Evolutionary conservation across 2,888 invertebrate genomes (phyloP).

Genomic region (Trichogramma dendrolimi): DNA sequence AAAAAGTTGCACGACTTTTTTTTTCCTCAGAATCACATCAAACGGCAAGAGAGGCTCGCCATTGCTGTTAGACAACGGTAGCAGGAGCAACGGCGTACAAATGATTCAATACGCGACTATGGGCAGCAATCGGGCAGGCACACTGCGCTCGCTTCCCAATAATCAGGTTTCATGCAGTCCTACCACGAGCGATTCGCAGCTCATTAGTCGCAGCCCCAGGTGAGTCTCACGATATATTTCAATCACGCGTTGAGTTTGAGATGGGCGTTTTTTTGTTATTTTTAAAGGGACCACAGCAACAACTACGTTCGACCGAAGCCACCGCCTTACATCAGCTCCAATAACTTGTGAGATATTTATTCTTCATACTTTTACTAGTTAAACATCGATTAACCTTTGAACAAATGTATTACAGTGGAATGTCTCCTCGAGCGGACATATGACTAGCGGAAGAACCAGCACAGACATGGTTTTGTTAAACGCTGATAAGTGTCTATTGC

Average conservation of each 20-base stretch:
- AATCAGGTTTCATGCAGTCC: constrained; percentile 42
- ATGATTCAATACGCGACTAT: constrained; percentile 63
- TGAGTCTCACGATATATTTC: constrained; percentile 26
- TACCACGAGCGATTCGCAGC: constrained; percentile 43
- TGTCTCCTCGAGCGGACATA: constrained; percentile 52
- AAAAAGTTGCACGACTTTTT: background rate
- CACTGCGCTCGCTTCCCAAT: constrained; percentile 59
- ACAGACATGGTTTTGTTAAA: constrained; percentile 57
- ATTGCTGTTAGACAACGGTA: constrained; percentile 16
- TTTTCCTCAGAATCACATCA: constrained; percentile 13
- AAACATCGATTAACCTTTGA: background rate
- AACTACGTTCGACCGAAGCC: constrained; percentile 56
- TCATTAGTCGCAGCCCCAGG: constrained; percentile 43
- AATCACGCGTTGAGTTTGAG: too few relatives aligned
- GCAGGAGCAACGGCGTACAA: constrained; percentile 54
- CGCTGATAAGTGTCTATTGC: background rate
- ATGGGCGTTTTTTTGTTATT: constrained; percentile 1
- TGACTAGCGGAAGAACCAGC: constrained; percentile 56
- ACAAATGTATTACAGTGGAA: constrained; percentile 32
- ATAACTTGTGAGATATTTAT: constrained; percentile 50
- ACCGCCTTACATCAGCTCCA: constrained; percentile 58
- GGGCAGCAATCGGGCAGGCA: constrained; percentile 55
- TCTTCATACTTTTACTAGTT: background rate
- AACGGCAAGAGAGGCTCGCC: constrained; percentile 15
- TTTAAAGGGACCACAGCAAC: constrained; percentile 45